Evolutionary conservation across 1,140 invertebrate genomes (phyloP), one percentile per base, ranked within the genome.

Genomic region (Condylostylus longicornis): DNA sequence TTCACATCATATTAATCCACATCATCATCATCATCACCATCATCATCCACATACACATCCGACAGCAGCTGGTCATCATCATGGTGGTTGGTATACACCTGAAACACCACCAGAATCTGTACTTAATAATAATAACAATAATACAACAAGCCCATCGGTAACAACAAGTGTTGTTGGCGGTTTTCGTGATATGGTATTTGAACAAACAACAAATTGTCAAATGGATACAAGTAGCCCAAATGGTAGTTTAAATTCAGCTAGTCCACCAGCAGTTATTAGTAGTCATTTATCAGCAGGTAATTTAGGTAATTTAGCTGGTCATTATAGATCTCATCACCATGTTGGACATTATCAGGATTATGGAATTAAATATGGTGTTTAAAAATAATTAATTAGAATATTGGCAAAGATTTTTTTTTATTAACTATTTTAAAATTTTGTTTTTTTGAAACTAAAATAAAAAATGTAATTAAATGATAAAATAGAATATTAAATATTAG

Each of bases 311-410:
- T 35, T 58, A 13, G 45, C 58, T 19, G 52, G 53, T 13, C 58
- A 60, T 32, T 58, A 61, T 41, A 38, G 53, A n/a, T 49, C 54
- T 5, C n/a, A n/a, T n/a, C n/a, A n/a, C n/a, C 57, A 59, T 38
- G 53, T 56, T 35, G 53, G 57, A 1, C 54, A 60, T 35, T 61
- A 61, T 35, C 58, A 61, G 47, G 58, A 61, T 33, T 61, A 60
- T 35, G 58, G 58, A 33, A 61, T 61, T 37, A 61, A 61, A 41
- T 61, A 61, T 41, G 53, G 58, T 18, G 58, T 60, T 40, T 61
- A 59, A 50, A 13, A n/a, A n/a, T n/a, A n/a, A n/a, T n/a, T n/a
- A n/a, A n/a, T n/a, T n/a, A n/a, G n/a, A n/a, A n/a, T n/a, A n/a
- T n/a, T n/a, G n/a, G n/a, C n/a, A n/a, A n/a, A n/a, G n/a, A n/a